Evolutionary conservation across 2,888 invertebrate genomes (phyloP), one percentile per base, ranked within the genome.

Genomic region (Machimus atricapillus): DNA sequence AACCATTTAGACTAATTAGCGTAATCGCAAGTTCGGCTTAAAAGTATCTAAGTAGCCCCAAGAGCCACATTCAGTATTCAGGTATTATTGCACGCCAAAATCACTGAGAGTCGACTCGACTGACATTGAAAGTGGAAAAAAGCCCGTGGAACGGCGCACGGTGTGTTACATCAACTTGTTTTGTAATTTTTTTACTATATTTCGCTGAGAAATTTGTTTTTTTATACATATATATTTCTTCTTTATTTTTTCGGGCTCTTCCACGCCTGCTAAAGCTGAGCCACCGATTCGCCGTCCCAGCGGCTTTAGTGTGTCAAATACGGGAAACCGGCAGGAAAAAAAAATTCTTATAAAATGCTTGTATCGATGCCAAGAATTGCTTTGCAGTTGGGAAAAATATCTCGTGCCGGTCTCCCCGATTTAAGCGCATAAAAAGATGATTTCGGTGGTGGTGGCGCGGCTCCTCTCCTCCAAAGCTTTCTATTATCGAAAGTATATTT

Each of bases 361-460:
- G 85, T 85, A 85, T 52, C 85, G 85, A 85, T 85, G 85, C 85
- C 85, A 85, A 85, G 85, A 85, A 85, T 76, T 76, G 73, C 85
- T 76, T 27, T 31, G 40, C 23, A 46, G 23, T 79, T 52, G 52
- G 37, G 73, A 43, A 76, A 85, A 85, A 85, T 85, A 85, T 79
- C 46, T 79, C 34, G 34, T 74, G 85, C 85, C 85, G 85, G 85
- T 76, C 46, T 76, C 52, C 19, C 43, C 19, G 27, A 74, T 85
- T 74, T 85, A 74, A 85, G 85, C 74, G 46, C 85, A 85, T 74
- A 73, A 85, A 85, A 85, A 85, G 73, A 85, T 74, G 31, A 85
- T 46, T 85, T 46, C 16, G 66, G 40, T 85, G 23, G 43, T 76
- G 19, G 58, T 43, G 43, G 74, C 43, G 23, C 16, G 14, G 31